Evolutionary conservation across 2,113 vertebrate species (phyloP), one percentile per base, ranked within the genome.

Genomic region (Pygoscelis antarcticus): DNA sequence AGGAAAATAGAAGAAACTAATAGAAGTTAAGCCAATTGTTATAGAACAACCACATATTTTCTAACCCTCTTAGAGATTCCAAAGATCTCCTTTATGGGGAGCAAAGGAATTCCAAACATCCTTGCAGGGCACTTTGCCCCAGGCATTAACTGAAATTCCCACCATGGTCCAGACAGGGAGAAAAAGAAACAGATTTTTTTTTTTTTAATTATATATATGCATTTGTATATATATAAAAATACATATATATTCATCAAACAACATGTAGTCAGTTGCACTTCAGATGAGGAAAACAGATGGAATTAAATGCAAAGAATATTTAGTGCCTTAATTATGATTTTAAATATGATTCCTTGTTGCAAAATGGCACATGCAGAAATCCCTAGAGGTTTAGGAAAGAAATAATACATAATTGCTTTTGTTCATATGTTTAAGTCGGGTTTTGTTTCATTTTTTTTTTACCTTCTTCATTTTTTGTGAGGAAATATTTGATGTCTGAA

Each of bases 21-120:
- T 5, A 90, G 55, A 78, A 94, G 49, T 65, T 80, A 86, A 90
- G 62, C 58, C 65, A 86, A 76, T 69, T 77, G 70, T 91, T 91
- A 54, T 1, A 42, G 49, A 78, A 90, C 29, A 46, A 44, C 61
- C 13, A 40, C 6, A 7, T 88, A 82, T 61, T 95, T 92, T 96
- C 90, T 95, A 96, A 92, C 81, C 84, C 84, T 96, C 71, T 85
- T 92, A 94, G 54, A 87, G 89, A 95, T 71, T 96, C 85, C 80
- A 97, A 94, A 94, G 84, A 97, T 93, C 97, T 96, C 96, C 89
- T 97, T 96, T 94, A 80, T 64, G 79, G 65, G 70, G 46, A 97
- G 90, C 86, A 96, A 97, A 98, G 79, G 97, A 98, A 98, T 98
- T 98, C 90, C 89, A 97, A 88, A 87, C 95, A 98, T 98, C 93